Base-by-base conservation (phyloP, 2,888 invertebrate species). In the Dryocosmus kuriphilus region DNA sequence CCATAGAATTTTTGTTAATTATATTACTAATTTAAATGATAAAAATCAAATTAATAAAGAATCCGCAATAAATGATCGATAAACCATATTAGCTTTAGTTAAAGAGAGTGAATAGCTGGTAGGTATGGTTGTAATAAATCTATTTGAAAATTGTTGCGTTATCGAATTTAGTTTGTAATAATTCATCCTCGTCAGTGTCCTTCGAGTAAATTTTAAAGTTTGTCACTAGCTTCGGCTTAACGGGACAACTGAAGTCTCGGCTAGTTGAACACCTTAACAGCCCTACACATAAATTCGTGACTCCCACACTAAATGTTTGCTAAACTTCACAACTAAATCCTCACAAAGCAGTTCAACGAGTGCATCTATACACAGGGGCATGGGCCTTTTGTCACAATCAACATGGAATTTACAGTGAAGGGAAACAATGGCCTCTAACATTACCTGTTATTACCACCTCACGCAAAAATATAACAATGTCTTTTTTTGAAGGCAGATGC, bases 181-280 rank as follows among this genome's bases (percentile, higher is more conserved):
- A 71, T 71, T 71, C 14, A 30, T 71, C 51, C n/a, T 30, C 30
- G 71, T 71, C 30, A 77, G 63, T 71, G 73, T 77, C 73, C 73
- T 74, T 76, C 67, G 77, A 77, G 63, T 78, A 67, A 60, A 78
- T 73, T 67, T 74, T 74, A 75, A 82, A 84, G 80, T 83, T 84
- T 82, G 84, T 84, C 84, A 85, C 82, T 80, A 78, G 73, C 76
- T 62, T 61, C 19, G 14, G 51, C 76, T 80, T 83, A 85, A 83
- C 84, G 85, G 85, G 78, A 83, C 80, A 76, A 62, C 78, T 75
- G 75, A 80, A 75, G 81, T 81, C 85, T 85, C 86, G 85, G 88
- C 86, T 90, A 87, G 89, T 90, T 90, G 88, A 88, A 85, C 88
- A 84, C 86, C 81, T 81, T 90, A 90, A 90, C 89, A 82, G 84